Percentiles rank a stretch among this genome's conserved stretches.
Evolutionary conservation across 2,797 vertebrate genomes (phyloP).

Genomic region (Acipenser ruthenus): DNA sequence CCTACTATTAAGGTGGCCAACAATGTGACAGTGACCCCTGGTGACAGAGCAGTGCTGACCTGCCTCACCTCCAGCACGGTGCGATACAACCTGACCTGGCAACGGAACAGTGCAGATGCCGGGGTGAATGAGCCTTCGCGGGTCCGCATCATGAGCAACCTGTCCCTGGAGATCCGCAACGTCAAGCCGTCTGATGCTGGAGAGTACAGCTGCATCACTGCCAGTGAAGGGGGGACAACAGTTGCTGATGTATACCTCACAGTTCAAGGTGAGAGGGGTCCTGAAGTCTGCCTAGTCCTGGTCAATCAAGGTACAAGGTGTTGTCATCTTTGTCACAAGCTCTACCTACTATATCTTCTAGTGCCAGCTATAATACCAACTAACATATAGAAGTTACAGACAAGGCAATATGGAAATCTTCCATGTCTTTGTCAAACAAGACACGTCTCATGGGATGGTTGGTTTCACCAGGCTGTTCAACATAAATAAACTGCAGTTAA

Average conservation of each 20-base stretch:
- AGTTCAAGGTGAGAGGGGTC: slow-evolving; percentile 74
- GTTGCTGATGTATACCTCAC: slow-evolving; percentile 63
- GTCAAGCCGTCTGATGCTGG: slow-evolving; percentile 63
- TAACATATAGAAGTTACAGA: too few relatives aligned
- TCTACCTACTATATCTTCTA: slow-evolving; percentile 2
- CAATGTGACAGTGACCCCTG: slow-evolving; percentile 66
- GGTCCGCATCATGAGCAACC: slow-evolving; percentile 55
- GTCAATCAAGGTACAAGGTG: slow-evolving; percentile 2
- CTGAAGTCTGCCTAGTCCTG: background rate
- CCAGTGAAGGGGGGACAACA: slow-evolving; percentile 72
- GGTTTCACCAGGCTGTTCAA: slow-evolving; percentile 4
- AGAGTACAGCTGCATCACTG: slow-evolving; percentile 71
- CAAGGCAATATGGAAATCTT: too few relatives aligned
- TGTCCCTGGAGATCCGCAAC: slow-evolving; percentile 67
- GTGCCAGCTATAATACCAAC: slow-evolving; percentile 6
- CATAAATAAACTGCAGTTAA: too few relatives aligned
- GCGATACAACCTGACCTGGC: slow-evolving; percentile 85
- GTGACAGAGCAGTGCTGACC: slow-evolving; percentile 64
- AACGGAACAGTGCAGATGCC: slow-evolving; percentile 55
- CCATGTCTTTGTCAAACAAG: too few relatives aligned
- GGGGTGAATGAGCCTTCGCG: slow-evolving; percentile 46
- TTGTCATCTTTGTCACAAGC: slow-evolving; percentile 7
- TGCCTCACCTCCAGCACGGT: slow-evolving; percentile 74
- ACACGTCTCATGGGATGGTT: slow-evolving; percentile 2
- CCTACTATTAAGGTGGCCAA: slow-evolving; percentile 63